Evolutionary conservation across 2,888 invertebrate genomes (phyloP), one percentile per base, ranked within the genome.

Genomic region (Megamerina dolium): DNA sequence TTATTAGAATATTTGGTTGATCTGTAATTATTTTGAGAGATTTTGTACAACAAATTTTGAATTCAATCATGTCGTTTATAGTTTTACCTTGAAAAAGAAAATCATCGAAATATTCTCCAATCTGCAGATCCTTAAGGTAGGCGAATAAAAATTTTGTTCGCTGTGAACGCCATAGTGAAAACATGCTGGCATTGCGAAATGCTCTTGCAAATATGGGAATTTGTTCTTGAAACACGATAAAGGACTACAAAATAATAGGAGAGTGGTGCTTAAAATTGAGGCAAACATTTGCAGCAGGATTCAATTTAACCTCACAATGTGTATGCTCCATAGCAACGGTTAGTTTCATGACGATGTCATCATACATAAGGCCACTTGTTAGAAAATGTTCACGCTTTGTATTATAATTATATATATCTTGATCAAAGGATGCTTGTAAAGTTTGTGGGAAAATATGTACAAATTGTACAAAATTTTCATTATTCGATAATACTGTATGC

Each of bases 151-250:
- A 67, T 9, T 49, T 49, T 35, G 56, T 59, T 5, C 49, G 41
- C 2, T 39, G 38, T 1, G 68, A 60, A 21, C 63, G 53, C 63
- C 64, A 65, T 43, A 47, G 41, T 2, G 68, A 57, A 36, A 57
- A 58, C 4, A 50, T 41, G 37, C 61, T 61, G 16, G 66, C 59
- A 20, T 57, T 54, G 39, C 54, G 51, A 47, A 65, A 66, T 14
- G 51, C 41, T 3, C 38, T 31, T 0, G 58, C 54, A 51, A 66
- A 68, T 10, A 46, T 30, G 1, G 51, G 52, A 30, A 66, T 68
- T n/a, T 66, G 53, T 20, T 66, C 57, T 43, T 66, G 63, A 39
- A 66, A 67, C 1, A 45, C 61, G 29, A 66, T 23, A 34, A 64
- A 66, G 1, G 49, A 47, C 50, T 54, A 20, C 12, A 43, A 45